phyloP scores from a whole-genome alignment of 2,113 vertebrate genomes.

The Saiga tatarica region DNA sequence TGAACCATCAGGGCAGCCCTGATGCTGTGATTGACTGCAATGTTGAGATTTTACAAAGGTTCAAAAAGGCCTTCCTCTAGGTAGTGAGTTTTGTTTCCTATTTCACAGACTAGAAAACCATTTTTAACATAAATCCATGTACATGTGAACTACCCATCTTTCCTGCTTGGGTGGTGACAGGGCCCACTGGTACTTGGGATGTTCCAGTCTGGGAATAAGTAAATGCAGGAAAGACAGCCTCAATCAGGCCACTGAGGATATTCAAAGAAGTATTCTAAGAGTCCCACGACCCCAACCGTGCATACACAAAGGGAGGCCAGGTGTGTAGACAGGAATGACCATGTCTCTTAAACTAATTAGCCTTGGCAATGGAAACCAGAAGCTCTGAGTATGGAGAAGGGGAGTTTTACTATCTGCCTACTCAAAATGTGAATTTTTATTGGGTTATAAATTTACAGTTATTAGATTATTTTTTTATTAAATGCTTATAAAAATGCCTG shows the following conservation, averaged over 20 bases:
- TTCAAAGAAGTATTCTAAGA: background rate
- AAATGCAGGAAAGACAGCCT: background rate
- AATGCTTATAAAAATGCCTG: background rate
- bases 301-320: background rate
- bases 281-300: accelerated
- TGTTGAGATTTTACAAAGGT: background rate
- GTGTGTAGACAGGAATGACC: background rate
- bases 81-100: background rate
- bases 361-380: background rate
- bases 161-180: background rate
- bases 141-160: background rate
- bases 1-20: background rate
- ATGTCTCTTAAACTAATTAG: too few species aligned
- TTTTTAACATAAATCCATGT: background rate
- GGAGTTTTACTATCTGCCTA: background rate
- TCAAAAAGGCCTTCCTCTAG: background rate
- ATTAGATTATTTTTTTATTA: background rate
- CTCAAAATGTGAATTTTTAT: background rate
- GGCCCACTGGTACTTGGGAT: background rate
- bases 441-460: background rate
- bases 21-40: background rate
- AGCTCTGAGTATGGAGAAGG: background rate
- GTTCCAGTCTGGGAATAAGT: background rate
- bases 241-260: background rate
- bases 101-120: background rate